Evolutionary conservation across 2,888 invertebrate species (phyloP).

Genomic region (Apotomis turbidana): DNA sequence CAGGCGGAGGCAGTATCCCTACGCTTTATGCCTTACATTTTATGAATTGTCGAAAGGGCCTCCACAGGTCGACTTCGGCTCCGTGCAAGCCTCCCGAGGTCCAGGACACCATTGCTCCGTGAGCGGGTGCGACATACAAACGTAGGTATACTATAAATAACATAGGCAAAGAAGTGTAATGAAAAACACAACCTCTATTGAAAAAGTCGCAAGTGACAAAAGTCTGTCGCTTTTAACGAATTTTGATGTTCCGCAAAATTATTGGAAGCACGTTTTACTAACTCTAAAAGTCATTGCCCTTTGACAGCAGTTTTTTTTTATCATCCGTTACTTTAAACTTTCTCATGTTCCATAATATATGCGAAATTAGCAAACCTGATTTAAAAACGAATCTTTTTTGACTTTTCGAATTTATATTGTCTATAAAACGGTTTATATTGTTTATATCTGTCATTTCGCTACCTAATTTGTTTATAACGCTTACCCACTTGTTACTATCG

Average conservation of each 20-base stretch:
- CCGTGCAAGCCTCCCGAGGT: no score
- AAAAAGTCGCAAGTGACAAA: not conserved
- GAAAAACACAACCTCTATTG: no score
- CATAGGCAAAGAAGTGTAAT: no score
- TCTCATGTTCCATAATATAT: conserved; percentile 28
- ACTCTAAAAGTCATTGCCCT: conserved; percentile 28
- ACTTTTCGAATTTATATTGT: conserved; percentile 30
- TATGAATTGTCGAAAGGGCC: no score
- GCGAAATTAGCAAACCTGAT: conserved; percentile 35
- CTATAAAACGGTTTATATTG: conserved; percentile 2
- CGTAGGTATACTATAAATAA: no score
- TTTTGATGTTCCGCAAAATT: not conserved
- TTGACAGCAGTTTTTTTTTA: conserved; percentile 13
- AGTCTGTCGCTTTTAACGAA: not conserved
- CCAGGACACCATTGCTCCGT: no score
- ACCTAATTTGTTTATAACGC: not conserved
- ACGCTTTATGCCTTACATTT: no score
- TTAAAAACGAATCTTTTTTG: not conserved
- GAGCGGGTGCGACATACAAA: no score
- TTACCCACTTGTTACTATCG: no score
- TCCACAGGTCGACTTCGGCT: no score
- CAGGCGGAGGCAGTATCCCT: no score
- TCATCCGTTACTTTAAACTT: conserved; percentile 33
- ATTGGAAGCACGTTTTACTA: not conserved
- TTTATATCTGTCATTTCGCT: not conserved